A percentile compares a stretch with the other conserved stretches of the same genome.
Conservation (phyloP, 2,888 invertebrate species). For the Meiosimyza decipiens region DNA sequence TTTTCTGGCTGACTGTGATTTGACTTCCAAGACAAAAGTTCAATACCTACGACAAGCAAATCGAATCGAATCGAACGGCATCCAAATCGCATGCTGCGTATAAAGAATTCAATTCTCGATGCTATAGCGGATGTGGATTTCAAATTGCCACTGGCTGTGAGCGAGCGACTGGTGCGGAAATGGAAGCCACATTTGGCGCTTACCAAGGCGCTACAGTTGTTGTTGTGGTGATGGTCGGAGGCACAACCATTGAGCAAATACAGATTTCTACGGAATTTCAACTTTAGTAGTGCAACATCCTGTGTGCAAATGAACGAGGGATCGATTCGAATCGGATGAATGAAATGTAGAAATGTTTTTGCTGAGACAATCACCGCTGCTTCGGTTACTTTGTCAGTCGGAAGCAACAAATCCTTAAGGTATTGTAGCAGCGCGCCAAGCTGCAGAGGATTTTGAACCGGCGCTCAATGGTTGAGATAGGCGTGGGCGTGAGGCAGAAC, state of each 20-base stretch:
- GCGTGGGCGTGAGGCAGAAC: too few relatives aligned
- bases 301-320: background rate
- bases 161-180: conserved; percentile 11
- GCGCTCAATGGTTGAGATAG: too few relatives aligned
- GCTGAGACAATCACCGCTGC: conserved; percentile 15
- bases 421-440: conserved; percentile 9
- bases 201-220: background rate
- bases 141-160: conserved; percentile 27
- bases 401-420: conserved; percentile 29
- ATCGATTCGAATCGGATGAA: background rate
- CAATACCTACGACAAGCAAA: background rate
- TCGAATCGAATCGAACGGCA: conserved; percentile 21
- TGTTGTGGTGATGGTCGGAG: background rate
- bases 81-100: background rate
- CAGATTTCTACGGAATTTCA: too few relatives aligned
- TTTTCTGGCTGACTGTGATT: conserved; percentile 30
- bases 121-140: conserved; percentile 20
- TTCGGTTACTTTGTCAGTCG: background rate
- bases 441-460: too few relatives aligned
- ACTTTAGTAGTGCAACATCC: background rate
- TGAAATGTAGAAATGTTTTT: conserved; percentile 1
- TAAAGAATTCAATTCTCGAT: background rate
- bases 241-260: background rate
- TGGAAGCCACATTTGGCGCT: conserved; percentile 2
- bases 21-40: conserved; percentile 29